Percentiles rank a stretch among this genome's conserved stretches.
Conservation (phyloP, 2,888 invertebrate species). For the Panzeria rudis region DNA sequence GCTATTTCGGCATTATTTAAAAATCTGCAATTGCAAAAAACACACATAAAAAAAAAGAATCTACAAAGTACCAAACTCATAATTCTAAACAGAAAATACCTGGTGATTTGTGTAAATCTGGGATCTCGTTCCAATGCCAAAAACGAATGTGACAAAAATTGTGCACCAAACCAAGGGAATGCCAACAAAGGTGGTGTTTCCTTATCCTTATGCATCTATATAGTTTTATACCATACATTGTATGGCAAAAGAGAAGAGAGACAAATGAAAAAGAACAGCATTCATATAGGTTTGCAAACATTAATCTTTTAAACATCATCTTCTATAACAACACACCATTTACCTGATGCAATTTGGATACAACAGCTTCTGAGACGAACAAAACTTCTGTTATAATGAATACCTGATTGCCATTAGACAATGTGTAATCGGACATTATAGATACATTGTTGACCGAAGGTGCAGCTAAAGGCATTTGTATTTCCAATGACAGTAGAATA, state of each 20-base stretch:
- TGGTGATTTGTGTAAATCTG: constrained; percentile 85
- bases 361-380: constrained; percentile 87
- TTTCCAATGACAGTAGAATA: constrained; percentile 1
- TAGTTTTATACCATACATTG: not conserved
- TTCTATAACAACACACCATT: constrained; percentile 62
- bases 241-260: not conserved
- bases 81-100: constrained; percentile 75
- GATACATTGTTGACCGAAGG: constrained; percentile 86
- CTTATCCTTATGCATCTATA: constrained; percentile 86
- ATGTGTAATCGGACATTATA: constrained; percentile 86
- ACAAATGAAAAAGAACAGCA: constrained; percentile 36
- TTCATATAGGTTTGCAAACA: constrained; percentile 42
- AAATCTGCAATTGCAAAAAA: constrained; percentile 82
- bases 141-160: constrained; percentile 87
- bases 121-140: constrained; percentile 86
- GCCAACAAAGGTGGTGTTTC: constrained; percentile 87
- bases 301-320: constrained; percentile 51
- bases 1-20: constrained; percentile 87
- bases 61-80: constrained; percentile 5
- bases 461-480: constrained; percentile 80
- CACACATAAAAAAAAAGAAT: not conserved
- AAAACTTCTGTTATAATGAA: constrained; percentile 86
- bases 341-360: constrained; percentile 86
- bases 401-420: constrained; percentile 87
- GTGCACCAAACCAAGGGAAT: constrained; percentile 88